Percentiles rank a stretch among this genome's conserved stretches.
Conservation (phyloP, 2,888 invertebrate genomes). For the Orchestes rusci region DNA sequence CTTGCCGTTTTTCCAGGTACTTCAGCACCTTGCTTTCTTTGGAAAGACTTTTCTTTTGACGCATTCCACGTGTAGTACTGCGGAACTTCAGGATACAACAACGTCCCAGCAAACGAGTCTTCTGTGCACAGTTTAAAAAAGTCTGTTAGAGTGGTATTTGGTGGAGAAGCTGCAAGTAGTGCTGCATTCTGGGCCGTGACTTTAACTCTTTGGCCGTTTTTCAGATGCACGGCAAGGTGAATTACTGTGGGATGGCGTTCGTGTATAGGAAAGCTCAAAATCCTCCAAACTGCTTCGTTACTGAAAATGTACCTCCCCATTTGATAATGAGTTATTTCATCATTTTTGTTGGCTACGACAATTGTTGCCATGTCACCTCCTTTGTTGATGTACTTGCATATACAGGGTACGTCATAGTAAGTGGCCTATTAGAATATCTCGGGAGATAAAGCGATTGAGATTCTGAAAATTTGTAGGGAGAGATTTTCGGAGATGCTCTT, state of each 20-base stretch:
- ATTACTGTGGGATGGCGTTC: neutral
- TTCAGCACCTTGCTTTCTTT: slow-evolving; percentile 4
- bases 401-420: too few relatives aligned
- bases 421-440: too few relatives aligned
- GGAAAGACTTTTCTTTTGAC: neutral
- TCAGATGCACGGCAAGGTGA: slow-evolving; percentile 3
- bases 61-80: slow-evolving; percentile 25
- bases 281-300: slow-evolving; percentile 18
- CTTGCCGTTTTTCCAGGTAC: neutral
- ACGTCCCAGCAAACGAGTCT: slow-evolving; percentile 23
- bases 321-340: slow-evolving; percentile 1
- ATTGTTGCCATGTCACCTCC: slow-evolving; percentile 10
- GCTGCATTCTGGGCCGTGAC: slow-evolving; percentile 12
- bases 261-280: slow-evolving; percentile 12
- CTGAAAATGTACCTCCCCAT: slow-evolving; percentile 5
- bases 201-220: slow-evolving; percentile 10
- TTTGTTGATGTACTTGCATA: slow-evolving; percentile 36
- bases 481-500: too few relatives aligned
- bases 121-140: slow-evolving; percentile 24
- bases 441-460: too few relatives aligned
- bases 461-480: too few relatives aligned
- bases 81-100: slow-evolving; percentile 25
- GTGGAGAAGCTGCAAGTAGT: slow-evolving; percentile 27
- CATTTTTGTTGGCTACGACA: neutral
- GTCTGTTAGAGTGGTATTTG: slow-evolving; percentile 30